Evolutionary conservation across 2,113 vertebrate genomes (phyloP).

Genomic region (Chiloscyllium plagiosum): DNA sequence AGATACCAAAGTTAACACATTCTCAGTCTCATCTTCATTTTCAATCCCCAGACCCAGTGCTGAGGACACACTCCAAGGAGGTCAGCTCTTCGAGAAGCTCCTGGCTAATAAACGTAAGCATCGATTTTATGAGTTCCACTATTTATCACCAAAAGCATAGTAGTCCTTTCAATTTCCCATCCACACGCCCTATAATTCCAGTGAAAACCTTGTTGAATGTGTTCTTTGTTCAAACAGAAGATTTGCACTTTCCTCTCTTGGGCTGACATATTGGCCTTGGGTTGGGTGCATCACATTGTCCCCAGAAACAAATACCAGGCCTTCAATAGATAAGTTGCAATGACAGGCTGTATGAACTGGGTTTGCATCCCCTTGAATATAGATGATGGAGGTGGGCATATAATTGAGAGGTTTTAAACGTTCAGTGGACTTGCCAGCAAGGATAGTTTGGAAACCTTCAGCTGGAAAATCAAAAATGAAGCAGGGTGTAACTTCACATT

Average conservation of each 20-base stretch:
- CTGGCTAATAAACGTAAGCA: slow-evolving; percentile 20
- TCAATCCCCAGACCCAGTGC: neutral
- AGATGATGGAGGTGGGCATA: neutral
- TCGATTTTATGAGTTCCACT: too few species aligned
- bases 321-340: neutral
- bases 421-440: neutral
- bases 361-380: neutral
- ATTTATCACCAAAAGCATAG: neutral
- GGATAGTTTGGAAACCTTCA: neutral
- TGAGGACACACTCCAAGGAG: neutral
- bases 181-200: neutral
- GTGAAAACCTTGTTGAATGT: neutral
- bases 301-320: too few species aligned
- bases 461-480: neutral
- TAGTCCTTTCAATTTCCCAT: neutral
- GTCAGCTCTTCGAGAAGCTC: neutral
- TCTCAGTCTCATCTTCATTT: neutral
- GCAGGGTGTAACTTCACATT: neutral
- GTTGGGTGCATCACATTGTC: neutral
- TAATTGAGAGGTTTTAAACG: neutral
- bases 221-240: neutral
- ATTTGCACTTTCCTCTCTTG: neutral
- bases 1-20: neutral
- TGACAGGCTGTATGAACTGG: neutral
- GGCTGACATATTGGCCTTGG: neutral